Conservation (phyloP, 2,888 invertebrate species). For the Eumacrocentrus americanus region DNA sequence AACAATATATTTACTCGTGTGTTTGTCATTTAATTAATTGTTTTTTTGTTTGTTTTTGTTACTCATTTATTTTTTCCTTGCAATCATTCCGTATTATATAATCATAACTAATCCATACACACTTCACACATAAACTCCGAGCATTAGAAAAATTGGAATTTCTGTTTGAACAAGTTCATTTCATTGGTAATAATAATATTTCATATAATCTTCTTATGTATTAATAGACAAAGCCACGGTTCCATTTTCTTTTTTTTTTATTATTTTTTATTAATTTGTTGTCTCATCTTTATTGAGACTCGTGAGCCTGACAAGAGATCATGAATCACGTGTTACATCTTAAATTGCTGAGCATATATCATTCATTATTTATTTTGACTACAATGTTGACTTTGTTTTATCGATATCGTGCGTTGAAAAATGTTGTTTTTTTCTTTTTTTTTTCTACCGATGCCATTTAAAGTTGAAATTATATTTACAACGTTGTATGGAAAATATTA, state of each 20-base stretch:
- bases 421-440: background rate
- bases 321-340: constrained; percentile 42
- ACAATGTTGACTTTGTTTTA: background rate
- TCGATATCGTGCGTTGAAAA: constrained; percentile 6
- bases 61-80: constrained; percentile 27
- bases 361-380: background rate
- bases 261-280: constrained; percentile 12
- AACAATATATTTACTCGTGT: constrained; percentile 57
- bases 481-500: constrained; percentile 1
- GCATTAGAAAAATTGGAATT: constrained; percentile 46
- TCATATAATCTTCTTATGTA: constrained; percentile 32
- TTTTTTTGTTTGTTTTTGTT: constrained; percentile 23
- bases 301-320: constrained; percentile 39
- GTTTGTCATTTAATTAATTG: constrained; percentile 34
- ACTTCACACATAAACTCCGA: constrained; percentile 27
- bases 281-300: constrained; percentile 37
- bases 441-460: background rate
- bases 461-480: constrained; percentile 33
- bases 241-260: constrained; percentile 13
- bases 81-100: constrained; percentile 39
- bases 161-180: constrained; percentile 36
- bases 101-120: constrained; percentile 34
- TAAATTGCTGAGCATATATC: background rate
- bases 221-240: constrained; percentile 47
- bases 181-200: constrained; percentile 23